phyloP scores from a whole-genome alignment of 2,888 invertebrate genomes.

The Embidobia sp. region DNA sequence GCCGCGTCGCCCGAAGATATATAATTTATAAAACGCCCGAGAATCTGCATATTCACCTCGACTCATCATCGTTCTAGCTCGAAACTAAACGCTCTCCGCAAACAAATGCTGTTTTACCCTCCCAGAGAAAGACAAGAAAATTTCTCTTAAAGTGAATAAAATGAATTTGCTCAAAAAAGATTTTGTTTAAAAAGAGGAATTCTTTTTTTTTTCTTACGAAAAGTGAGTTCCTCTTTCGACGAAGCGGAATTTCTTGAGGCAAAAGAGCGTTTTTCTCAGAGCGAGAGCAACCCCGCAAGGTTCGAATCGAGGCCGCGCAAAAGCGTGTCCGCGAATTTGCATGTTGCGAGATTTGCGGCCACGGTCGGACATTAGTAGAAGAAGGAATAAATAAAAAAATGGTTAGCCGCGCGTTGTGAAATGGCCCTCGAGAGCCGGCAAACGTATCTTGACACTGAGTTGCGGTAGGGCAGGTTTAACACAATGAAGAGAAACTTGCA shows the following conservation, averaged over 20 bases:
- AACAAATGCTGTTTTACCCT: too few relatives aligned
- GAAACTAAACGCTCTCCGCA: too few relatives aligned
- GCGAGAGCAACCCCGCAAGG: conserved; percentile 34
- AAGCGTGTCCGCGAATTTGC: conserved; percentile 33
- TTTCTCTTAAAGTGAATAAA: too few relatives aligned
- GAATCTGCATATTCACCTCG: too few relatives aligned
- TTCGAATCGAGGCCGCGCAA: conserved; percentile 35
- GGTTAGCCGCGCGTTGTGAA: conserved; percentile 33
- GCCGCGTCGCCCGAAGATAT: background rate
- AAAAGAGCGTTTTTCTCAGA: conserved; percentile 10
- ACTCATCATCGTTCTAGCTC: too few relatives aligned
- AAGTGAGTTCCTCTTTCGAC: too few relatives aligned
- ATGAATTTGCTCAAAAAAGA: too few relatives aligned
- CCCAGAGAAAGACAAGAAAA: too few relatives aligned
- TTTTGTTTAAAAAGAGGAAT: too few relatives aligned
- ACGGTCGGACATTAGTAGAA: conserved; percentile 46
- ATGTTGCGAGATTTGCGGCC: conserved; percentile 48
- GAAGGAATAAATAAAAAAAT: conserved; percentile 37
- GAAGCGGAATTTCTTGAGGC: too few relatives aligned
- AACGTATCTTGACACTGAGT: conserved; percentile 35
- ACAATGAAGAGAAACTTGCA: conserved; percentile 40
- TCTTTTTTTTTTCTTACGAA: too few relatives aligned
- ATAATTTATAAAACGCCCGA: background rate
- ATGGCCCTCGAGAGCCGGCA: conserved; percentile 31
- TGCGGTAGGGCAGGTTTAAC: conserved; percentile 44